phyloP scores from a whole-genome alignment of 2,797 vertebrate species.

The Cuniculus paca region DNA sequence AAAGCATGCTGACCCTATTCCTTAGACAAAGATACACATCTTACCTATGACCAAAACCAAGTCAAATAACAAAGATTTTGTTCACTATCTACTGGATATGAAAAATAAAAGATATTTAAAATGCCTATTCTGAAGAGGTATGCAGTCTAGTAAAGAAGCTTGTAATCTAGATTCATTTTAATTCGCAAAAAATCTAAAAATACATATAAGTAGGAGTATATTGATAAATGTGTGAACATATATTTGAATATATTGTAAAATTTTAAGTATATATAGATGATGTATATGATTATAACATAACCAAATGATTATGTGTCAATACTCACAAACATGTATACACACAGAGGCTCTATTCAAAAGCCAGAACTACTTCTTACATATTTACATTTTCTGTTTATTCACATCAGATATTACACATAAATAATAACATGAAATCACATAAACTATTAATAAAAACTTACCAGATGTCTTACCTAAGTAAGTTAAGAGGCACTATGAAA shows the following conservation, averaged over 20 bases:
- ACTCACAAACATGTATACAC: background rate
- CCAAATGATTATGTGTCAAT: background rate
- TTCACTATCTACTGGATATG: background rate
- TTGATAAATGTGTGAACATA: background rate
- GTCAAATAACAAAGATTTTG: background rate
- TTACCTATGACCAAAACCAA: background rate
- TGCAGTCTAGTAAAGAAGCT: background rate
- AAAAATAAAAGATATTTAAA: background rate
- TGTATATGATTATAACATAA: background rate
- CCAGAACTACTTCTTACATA: background rate
- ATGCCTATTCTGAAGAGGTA: background rate
- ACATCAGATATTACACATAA: background rate
- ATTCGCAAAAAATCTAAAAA: conserved; percentile 11
- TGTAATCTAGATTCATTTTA: background rate
- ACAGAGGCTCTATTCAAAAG: background rate
- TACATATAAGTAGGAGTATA: background rate
- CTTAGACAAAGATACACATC: background rate
- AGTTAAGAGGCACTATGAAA: background rate
- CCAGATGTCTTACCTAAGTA: background rate
- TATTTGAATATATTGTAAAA: background rate
- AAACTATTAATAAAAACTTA: conserved; percentile 1
- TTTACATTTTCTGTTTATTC: background rate
- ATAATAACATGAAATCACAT: background rate
- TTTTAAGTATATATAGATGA: background rate
- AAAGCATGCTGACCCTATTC: background rate